Percentiles rank a stretch among this genome's conserved stretches.
Conservation (phyloP, 2,888 invertebrate species). For the Eilema griseolum region DNA sequence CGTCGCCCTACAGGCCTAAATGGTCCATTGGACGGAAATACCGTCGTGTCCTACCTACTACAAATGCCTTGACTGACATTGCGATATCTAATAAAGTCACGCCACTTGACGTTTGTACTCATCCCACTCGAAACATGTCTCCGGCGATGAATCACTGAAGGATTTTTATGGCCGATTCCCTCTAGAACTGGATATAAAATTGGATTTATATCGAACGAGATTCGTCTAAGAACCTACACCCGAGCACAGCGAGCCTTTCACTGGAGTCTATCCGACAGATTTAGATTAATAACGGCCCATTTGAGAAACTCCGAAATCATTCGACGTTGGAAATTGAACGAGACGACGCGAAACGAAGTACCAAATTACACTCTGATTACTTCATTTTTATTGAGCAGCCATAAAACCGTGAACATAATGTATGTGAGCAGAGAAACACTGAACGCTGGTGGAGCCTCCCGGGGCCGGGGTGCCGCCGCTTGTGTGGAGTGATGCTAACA, state of each 20-base stretch:
- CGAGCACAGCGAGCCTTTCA: not conserved
- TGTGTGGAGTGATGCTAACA: constrained; percentile 1
- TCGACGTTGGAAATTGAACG: not conserved
- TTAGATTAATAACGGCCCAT: not conserved
- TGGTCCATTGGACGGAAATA: too few species aligned
- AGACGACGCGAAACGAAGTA: not conserved
- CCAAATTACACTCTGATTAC: constrained; percentile 1
- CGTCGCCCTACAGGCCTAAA: too few species aligned
- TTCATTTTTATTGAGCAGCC: not conserved
- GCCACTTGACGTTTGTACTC: not conserved
- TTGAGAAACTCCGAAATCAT: not conserved
- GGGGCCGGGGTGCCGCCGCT: not conserved
- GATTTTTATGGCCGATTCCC: constrained; percentile 43
- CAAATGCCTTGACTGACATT: too few species aligned
- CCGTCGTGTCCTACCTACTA: too few species aligned
- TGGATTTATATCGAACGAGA: constrained; percentile 39
- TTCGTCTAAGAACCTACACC: not conserved
- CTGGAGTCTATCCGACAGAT: not conserved
- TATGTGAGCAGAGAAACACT: not conserved
- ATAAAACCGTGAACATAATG: not conserved
- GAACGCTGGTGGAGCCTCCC: not conserved
- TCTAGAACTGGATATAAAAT: constrained; percentile 41
- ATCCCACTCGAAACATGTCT: not conserved
- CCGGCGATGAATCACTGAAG: constrained; percentile 32
- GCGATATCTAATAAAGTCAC: too few species aligned